A percentile compares a stretch with the other conserved stretches of the same genome.
Evolutionary conservation across 2,113 vertebrate species (phyloP).

Genomic region (Craseonycteris thonglongyai): DNA sequence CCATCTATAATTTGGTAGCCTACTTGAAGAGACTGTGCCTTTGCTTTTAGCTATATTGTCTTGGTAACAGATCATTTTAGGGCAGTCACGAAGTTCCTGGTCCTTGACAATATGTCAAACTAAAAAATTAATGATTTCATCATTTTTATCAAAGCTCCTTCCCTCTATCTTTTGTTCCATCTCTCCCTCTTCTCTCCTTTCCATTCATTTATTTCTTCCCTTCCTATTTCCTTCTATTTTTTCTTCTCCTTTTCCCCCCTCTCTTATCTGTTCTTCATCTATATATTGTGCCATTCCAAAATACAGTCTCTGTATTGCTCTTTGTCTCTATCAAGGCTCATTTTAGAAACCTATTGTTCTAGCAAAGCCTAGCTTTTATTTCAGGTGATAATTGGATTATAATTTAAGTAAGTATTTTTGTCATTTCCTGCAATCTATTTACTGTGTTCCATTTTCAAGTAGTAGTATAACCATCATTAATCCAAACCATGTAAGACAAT

Average conservation of each 20-base stretch:
- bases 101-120: not conserved
- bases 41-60: not conserved
- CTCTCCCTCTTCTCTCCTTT: not conserved
- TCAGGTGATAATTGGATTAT: not conserved
- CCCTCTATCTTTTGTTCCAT: not conserved
- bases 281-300: not conserved
- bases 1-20: not conserved
- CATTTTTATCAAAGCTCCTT: not conserved
- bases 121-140: not conserved
- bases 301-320: not conserved
- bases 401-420: not conserved
- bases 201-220: not conserved
- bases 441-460: not conserved
- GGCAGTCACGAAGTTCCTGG: not conserved
- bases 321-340: not conserved
- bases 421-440: not conserved
- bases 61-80: not conserved
- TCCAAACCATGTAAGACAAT: not conserved
- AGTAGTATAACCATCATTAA: not conserved
- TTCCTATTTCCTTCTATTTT: not conserved
- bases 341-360: not conserved
- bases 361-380: not conserved
- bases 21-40: not conserved
- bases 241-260: not conserved
- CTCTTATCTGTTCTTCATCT: not conserved